Conservation (phyloP, 2,797 vertebrate species). For the Echeneis naucrates region DNA sequence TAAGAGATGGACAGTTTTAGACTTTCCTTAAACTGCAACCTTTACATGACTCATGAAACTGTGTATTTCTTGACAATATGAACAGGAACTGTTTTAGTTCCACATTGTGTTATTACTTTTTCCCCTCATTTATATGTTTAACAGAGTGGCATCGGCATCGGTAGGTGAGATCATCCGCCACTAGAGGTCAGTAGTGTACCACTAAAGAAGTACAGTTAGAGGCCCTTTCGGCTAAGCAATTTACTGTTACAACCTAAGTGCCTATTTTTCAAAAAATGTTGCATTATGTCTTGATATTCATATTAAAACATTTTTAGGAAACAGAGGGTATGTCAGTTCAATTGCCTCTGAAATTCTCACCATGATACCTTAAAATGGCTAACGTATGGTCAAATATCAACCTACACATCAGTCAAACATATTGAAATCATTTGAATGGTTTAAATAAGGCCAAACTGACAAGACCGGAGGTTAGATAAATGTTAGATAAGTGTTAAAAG, state of each 20-base stretch:
- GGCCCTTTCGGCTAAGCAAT: no score
- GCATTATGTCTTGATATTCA: not conserved
- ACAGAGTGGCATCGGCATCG: not conserved
- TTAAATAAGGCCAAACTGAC: not conserved
- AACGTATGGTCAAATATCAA: not conserved
- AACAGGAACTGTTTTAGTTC: not conserved
- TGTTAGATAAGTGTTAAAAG: no score
- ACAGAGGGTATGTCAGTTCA: not conserved
- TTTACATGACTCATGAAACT: not conserved
- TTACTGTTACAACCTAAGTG: not conserved
- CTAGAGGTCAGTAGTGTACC: conserved; percentile 72
- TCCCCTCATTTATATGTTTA: not conserved
- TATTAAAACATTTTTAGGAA: not conserved
- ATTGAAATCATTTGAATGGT: not conserved
- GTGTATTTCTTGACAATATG: no score
- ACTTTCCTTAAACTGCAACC: not conserved
- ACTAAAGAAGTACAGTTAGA: conserved; percentile 13
- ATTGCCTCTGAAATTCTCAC: conserved; percentile 2
- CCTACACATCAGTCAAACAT: not conserved
- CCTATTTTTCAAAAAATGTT: not conserved
- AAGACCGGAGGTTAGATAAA: no score
- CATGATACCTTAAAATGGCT: conserved; percentile 18
- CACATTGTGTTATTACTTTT: not conserved
- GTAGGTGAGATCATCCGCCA: conserved; percentile 38
- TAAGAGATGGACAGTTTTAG: no score